These are phyloP conservation scores for Phengaris arion DNA, from an alignment of 2,888 invertebrate species.

Conservation along the genomic window DNA sequence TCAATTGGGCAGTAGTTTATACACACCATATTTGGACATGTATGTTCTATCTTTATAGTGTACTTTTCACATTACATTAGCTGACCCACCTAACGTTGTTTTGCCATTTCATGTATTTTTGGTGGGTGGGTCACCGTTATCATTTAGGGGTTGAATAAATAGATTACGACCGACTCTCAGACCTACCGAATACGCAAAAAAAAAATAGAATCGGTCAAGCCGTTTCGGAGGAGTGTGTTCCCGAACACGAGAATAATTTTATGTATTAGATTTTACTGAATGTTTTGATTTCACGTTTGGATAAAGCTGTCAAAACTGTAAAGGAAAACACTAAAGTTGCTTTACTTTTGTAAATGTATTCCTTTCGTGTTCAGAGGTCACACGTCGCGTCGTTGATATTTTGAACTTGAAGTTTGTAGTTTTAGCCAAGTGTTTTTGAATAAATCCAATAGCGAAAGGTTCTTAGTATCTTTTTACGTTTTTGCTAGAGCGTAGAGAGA, in stretches of 20 bases:
- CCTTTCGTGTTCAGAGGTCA: background rate
- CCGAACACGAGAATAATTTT: too few relatives aligned
- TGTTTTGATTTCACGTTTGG: conserved; percentile 1
- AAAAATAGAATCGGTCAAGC: too few relatives aligned
- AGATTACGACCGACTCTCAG: too few relatives aligned
- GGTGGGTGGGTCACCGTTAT: too few relatives aligned
- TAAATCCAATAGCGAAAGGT: too few relatives aligned
- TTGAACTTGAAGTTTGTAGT: background rate
- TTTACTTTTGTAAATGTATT: background rate
- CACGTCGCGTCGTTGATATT: background rate
- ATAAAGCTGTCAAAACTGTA: background rate
- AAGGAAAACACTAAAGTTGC: background rate
- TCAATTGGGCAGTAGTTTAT: conserved; percentile 52
- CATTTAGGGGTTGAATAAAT: too few relatives aligned
- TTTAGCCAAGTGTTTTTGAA: background rate
- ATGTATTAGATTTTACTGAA: background rate
- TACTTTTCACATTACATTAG: background rate
- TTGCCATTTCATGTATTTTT: too few relatives aligned
- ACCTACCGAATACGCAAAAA: too few relatives aligned
- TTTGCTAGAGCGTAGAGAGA: too few relatives aligned
- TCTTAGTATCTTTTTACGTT: too few relatives aligned
- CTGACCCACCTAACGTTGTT: too few relatives aligned
- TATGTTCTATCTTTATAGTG: conserved; percentile 41
- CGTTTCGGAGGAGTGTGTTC: background rate
- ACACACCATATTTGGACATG: conserved; percentile 58